Percentiles rank a stretch among this genome's conserved stretches.
phyloP scores from a whole-genome alignment of 2,888 invertebrate genomes.

The Ochlodes sylvanus region DNA sequence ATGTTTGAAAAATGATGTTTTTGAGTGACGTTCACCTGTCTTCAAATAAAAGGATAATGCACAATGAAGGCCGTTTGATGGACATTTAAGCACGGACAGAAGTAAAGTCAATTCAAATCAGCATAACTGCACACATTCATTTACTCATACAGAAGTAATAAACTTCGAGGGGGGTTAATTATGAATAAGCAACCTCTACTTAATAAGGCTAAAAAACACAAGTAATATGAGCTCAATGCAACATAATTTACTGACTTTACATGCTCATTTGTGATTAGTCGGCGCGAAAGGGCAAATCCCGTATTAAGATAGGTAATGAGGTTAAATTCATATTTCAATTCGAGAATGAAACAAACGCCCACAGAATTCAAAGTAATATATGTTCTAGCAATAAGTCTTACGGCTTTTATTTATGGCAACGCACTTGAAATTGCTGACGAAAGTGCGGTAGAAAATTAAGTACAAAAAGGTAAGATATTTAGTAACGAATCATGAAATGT shows the following conservation, averaged over 20 bases:
- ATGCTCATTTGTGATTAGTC: constrained; percentile 84
- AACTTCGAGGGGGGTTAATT: constrained; percentile 83
- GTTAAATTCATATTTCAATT: constrained; percentile 70
- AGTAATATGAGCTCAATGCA: constrained; percentile 80
- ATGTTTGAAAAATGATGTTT: constrained; percentile 35
- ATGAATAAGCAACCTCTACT: constrained; percentile 78
- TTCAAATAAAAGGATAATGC: constrained; percentile 36
- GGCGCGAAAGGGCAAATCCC: constrained; percentile 85
- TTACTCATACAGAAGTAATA: constrained; percentile 81
- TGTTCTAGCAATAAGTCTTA: constrained; percentile 64
- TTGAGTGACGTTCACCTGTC: constrained; percentile 35
- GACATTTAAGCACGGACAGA: constrained; percentile 39
- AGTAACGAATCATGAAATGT: constrained; percentile 66
- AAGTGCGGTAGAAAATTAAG: constrained; percentile 80
- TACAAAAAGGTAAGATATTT: constrained; percentile 79
- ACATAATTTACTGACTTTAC: constrained; percentile 84
- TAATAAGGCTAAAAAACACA: constrained; percentile 73
- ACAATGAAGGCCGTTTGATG: constrained; percentile 38
- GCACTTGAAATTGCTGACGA: constrained; percentile 71
- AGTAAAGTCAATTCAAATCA: constrained; percentile 59
- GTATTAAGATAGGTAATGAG: constrained; percentile 86
- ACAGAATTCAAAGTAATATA: constrained; percentile 58
- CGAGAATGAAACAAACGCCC: constrained; percentile 59
- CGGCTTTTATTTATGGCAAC: constrained; percentile 61
- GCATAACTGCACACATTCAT: constrained; percentile 65